Percentiles rank a stretch among this genome's conserved stretches.
Evolutionary conservation across 2,113 vertebrate genomes (phyloP).

Genomic region (Odontesthes bonariensis): DNA sequence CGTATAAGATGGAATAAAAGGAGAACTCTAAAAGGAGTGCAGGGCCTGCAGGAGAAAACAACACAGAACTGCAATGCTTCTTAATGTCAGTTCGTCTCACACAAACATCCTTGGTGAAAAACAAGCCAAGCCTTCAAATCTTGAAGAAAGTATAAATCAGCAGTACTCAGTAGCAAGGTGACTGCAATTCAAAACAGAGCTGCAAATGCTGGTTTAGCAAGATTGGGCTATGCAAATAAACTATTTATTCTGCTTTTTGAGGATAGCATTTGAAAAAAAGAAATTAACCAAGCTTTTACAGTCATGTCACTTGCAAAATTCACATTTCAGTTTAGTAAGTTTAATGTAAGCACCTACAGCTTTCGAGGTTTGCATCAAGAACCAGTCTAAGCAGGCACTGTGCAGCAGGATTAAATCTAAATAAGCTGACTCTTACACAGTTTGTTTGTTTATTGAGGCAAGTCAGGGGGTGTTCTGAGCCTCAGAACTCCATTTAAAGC

Average conservation of each 20-base stretch:
- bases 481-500: slow-evolving; percentile 78
- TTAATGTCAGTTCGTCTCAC: slow-evolving; percentile 66
- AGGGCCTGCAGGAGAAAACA: slow-evolving; percentile 73
- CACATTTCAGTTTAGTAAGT: slow-evolving; percentile 6
- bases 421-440: slow-evolving; percentile 72
- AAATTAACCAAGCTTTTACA: background rate
- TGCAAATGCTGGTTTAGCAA: slow-evolving; percentile 10
- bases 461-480: slow-evolving; percentile 72
- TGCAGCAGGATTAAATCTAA: slow-evolving; percentile 63
- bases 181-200: slow-evolving; percentile 5
- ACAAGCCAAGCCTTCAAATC: slow-evolving; percentile 53
- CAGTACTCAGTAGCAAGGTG: background rate
- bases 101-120: slow-evolving; percentile 66
- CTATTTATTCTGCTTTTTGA: background rate
- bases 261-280: background rate
- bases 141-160: slow-evolving; percentile 38
- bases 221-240: background rate
- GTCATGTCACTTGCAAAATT: background rate
- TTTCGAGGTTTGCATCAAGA: slow-evolving; percentile 62
- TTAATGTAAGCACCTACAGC: slow-evolving; percentile 39
- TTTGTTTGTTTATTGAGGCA: slow-evolving; percentile 80
- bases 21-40: slow-evolving; percentile 57
- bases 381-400: slow-evolving; percentile 42
- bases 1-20: slow-evolving; percentile 66
- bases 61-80: slow-evolving; percentile 61